These are phyloP conservation scores for Sebastes kiyomatsui DNA, from an alignment of 2,797 vertebrate genomes.

Conservation along the genomic window DNA sequence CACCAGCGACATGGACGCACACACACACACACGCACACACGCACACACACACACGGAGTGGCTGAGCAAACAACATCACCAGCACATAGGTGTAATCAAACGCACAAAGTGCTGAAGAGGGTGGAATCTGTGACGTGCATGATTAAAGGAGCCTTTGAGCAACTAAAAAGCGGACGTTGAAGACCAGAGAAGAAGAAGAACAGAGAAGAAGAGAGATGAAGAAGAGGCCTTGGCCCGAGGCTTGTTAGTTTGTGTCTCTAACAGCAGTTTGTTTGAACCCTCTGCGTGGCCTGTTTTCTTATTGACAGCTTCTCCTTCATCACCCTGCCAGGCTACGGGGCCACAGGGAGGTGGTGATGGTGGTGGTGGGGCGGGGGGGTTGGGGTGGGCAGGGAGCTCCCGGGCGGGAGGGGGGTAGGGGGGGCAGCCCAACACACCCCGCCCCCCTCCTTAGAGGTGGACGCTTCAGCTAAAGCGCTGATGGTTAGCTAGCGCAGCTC, in stretches of 20 bases:
- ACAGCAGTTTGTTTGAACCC: slow-evolving; percentile 79
- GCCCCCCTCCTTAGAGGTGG: slow-evolving; percentile 17
- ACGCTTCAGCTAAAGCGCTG: slow-evolving; percentile 79
- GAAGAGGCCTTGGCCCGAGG: slow-evolving; percentile 58
- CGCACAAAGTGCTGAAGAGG: slow-evolving; percentile 76
- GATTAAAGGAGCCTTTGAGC: slow-evolving; percentile 77
- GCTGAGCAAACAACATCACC: slow-evolving; percentile 77
- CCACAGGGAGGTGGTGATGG: background rate
- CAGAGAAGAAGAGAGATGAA: slow-evolving; percentile 26
- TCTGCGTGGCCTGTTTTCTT: slow-evolving; percentile 49
- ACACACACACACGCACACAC: slow-evolving; percentile 48
- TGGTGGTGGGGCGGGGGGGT: no score
- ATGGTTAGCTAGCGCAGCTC: slow-evolving; percentile 77
- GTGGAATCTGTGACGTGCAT: slow-evolving; percentile 70
- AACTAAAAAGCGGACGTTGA: slow-evolving; percentile 43
- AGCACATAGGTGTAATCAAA: slow-evolving; percentile 77
- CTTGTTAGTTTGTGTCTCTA: slow-evolving; percentile 75
- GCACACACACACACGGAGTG: slow-evolving; percentile 37
- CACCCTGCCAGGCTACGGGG: slow-evolving; percentile 44
- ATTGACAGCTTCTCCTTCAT: slow-evolving; percentile 69
- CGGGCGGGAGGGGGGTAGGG: slow-evolving; percentile 1
- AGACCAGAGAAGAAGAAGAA: slow-evolving; percentile 59
- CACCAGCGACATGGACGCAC: slow-evolving; percentile 23
- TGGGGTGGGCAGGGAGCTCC: background rate
- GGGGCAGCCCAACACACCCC: slow-evolving; percentile 21